phyloP scores from a whole-genome alignment of 1,140 invertebrate genomes.

The Panulirus ornatus region DNA sequence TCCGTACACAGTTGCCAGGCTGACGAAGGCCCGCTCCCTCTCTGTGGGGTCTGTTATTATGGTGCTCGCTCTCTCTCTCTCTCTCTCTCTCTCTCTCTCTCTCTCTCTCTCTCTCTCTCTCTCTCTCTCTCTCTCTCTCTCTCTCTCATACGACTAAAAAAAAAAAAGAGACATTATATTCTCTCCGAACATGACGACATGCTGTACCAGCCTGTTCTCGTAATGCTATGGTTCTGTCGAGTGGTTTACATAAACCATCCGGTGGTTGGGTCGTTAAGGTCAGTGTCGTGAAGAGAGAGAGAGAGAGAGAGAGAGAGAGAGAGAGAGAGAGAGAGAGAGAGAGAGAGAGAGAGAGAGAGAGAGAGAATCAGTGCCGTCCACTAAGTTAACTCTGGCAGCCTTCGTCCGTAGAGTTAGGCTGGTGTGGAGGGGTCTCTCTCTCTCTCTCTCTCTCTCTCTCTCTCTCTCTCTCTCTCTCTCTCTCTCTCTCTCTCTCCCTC shows the following conservation, averaged over 20 bases:
- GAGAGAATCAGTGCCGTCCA: not conserved
- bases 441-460: conserved; percentile 29
- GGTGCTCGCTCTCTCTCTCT: not conserved
- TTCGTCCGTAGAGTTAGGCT: conserved; percentile 16
- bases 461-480: conserved; percentile 29
- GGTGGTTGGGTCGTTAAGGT: not conserved
- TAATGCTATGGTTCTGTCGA: not conserved
- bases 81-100: not conserved
- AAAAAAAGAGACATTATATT: not conserved
- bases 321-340: not conserved
- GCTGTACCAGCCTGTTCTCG: not conserved
- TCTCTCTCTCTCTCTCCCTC: conserved; percentile 26
- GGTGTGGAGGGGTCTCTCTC: no score
- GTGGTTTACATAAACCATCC: not conserved
- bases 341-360: not conserved
- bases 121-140: conserved; percentile 6
- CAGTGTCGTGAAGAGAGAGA: no score
- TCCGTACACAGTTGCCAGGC: not conserved
- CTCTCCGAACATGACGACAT: not conserved
- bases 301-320: conserved; percentile 20
- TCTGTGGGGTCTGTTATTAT: not conserved
- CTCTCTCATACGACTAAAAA: not conserved
- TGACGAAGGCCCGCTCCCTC: not conserved
- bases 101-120: not conserved
- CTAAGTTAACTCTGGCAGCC: no score